These are phyloP conservation scores for Paraplagusia blochii DNA, from an alignment of 2,113 vertebrate species.

Conservation along the genomic window DNA sequence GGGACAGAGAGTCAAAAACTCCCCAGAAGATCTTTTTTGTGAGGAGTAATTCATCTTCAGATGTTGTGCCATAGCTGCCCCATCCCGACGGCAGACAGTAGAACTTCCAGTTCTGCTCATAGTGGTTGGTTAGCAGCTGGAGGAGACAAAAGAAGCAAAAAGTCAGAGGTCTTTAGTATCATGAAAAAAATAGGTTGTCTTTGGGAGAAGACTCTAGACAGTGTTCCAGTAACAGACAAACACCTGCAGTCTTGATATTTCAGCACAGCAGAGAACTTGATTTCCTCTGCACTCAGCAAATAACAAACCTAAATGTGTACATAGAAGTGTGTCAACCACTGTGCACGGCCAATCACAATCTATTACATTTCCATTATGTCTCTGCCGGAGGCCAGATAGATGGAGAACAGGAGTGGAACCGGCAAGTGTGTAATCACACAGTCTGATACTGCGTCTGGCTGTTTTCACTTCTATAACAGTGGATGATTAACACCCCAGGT, in stretches of 20 bases:
- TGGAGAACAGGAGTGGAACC: slow-evolving; percentile 26
- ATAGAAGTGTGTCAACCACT: slow-evolving; percentile 21
- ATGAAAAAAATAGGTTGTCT: neutral
- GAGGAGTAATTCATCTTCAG: slow-evolving; percentile 93
- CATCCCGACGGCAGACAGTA: slow-evolving; percentile 96
- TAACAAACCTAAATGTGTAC: slow-evolving; percentile 5
- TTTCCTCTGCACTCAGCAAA: neutral
- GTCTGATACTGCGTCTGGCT: slow-evolving; percentile 28
- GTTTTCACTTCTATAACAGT: slow-evolving; percentile 18
- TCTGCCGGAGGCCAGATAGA: slow-evolving; percentile 34
- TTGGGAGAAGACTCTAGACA: neutral
- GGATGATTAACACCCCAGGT: slow-evolving; percentile 29
- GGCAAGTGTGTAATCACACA: slow-evolving; percentile 50
- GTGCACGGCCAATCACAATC: slow-evolving; percentile 25
- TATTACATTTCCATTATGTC: slow-evolving; percentile 38
- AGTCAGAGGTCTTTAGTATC: slow-evolving; percentile 3
- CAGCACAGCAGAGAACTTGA: neutral
- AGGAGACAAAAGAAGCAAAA: slow-evolving; percentile 34
- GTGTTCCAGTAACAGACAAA: neutral
- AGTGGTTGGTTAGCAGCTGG: slow-evolving; percentile 95
- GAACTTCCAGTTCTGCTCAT: slow-evolving; percentile 98
- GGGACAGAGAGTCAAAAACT: slow-evolving; percentile 93
- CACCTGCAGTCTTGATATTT: neutral
- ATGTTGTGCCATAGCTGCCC: slow-evolving; percentile 90
- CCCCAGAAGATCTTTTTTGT: slow-evolving; percentile 99